A percentile compares a stretch with the other conserved stretches of the same genome.
phyloP scores from a whole-genome alignment of 2,888 invertebrate species.

The Meiosimyza platycephala region DNA sequence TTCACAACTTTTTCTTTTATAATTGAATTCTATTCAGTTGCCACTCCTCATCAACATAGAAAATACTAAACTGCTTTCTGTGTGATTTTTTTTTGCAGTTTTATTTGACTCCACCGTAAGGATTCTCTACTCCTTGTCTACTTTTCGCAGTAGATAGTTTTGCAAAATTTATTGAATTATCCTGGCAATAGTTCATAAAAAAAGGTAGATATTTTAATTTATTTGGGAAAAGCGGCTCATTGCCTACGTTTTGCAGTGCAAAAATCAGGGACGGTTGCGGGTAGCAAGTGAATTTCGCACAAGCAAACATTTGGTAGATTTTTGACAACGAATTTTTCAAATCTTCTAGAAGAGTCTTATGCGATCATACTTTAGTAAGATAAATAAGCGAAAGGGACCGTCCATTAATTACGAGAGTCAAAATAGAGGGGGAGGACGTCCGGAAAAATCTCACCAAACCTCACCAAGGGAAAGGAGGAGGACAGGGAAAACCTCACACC shows the following conservation, averaged over 20 bases:
- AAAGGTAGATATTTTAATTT: constrained; percentile 34
- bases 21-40: constrained; percentile 50
- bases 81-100: background rate
- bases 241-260: background rate
- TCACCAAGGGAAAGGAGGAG: no score
- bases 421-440: no score
- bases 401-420: no score
- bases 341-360: no score
- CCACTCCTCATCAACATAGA: constrained; percentile 4
- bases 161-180: constrained; percentile 42
- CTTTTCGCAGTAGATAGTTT: constrained; percentile 22
- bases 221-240: background rate
- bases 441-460: no score
- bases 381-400: no score
- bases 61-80: background rate
- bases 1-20: constrained; percentile 48
- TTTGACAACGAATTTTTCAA: no score
- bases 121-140: background rate
- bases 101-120: constrained; percentile 16
- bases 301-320: no score
- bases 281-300: no score
- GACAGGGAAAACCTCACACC: no score
- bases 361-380: no score
- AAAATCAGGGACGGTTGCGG: background rate
- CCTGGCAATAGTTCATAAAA: constrained; percentile 38